Evolutionary conservation across 2,888 invertebrate species (phyloP), one percentile per base, ranked within the genome.

Genomic region (Macropis europaea): DNA sequence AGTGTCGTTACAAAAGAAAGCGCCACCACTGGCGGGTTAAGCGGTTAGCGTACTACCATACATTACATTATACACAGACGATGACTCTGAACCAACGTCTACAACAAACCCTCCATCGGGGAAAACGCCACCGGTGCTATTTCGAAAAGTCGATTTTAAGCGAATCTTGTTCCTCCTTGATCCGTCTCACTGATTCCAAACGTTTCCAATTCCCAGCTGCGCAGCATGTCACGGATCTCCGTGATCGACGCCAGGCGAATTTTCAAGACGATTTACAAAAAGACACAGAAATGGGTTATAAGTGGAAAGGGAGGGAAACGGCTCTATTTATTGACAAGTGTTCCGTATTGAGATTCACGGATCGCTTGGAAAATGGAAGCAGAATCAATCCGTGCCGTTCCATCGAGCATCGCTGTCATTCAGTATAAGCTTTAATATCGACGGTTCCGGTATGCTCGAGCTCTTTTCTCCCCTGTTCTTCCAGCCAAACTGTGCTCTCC

Each of bases 391-490:
- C 64, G 64, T 50, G 63, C 59, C 43, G 48, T 50, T 69, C 64
- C 45, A 63, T 59, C 61, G 62, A 75, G 67, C 63, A 71, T 72
- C 67, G 60, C 60, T 72, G 75, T 75, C 75, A 75, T 75, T 70
- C 67, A 71, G 62, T 76, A 52, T 79, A 77, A 81, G 76, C 83
- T 85, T 84, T 83, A 84, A 85, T 85, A 82, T 81, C 82, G 74
- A 76, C 69, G 53, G 63, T 62, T 63, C 43, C 66, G 61, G 57
- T 61, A 70, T 74, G 48, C 50, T 38, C 48, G 38, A 48, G 70
- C 66, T 69, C 75, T 63, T 68, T 66, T 38, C 64, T 61, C 57
- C 28, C 28, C 34, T n/a, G 26, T 72, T 67, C 77, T 56, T 59
- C 48, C 42, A 19, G 22, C 48, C 54, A 50, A 59, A 38, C 28